phyloP scores from a whole-genome alignment of 2,888 invertebrate genomes.

The Blastobasis adustella region DNA sequence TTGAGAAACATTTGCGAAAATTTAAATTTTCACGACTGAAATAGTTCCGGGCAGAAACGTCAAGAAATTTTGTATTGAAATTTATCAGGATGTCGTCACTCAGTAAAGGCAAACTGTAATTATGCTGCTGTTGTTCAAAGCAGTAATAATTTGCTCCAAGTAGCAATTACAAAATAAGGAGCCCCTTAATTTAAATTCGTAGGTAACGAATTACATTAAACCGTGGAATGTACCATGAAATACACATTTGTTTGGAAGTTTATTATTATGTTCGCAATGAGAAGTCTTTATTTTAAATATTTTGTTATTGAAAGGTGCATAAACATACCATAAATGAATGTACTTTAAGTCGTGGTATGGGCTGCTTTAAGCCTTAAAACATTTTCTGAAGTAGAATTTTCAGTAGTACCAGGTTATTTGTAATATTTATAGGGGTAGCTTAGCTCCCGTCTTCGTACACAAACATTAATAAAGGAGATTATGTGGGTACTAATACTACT shows the following conservation, averaged over 20 bases:
- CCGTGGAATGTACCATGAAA: background rate
- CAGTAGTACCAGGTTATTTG: no score
- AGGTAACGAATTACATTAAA: background rate
- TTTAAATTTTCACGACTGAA: background rate
- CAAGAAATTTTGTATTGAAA: no score
- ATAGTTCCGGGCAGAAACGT: no score
- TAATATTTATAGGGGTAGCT: no score
- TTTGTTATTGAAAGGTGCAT: background rate
- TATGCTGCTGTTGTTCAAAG: conserved; percentile 2
- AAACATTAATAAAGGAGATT: no score
- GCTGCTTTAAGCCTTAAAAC: no score
- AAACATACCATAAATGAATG: background rate
- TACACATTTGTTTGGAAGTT: no score
- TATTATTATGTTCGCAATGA: background rate
- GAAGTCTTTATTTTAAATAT: background rate
- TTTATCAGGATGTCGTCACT: no score
- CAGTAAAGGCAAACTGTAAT: background rate
- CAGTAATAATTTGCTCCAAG: background rate
- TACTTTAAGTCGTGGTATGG: background rate
- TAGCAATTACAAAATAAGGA: conserved; percentile 1
- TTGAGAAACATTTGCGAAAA: background rate
- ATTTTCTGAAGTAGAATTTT: no score
- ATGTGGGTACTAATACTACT: no score
- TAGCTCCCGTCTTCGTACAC: no score
- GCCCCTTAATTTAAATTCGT: background rate